phyloP scores from a whole-genome alignment of 2,888 invertebrate genomes.

The Euclidia mi region DNA sequence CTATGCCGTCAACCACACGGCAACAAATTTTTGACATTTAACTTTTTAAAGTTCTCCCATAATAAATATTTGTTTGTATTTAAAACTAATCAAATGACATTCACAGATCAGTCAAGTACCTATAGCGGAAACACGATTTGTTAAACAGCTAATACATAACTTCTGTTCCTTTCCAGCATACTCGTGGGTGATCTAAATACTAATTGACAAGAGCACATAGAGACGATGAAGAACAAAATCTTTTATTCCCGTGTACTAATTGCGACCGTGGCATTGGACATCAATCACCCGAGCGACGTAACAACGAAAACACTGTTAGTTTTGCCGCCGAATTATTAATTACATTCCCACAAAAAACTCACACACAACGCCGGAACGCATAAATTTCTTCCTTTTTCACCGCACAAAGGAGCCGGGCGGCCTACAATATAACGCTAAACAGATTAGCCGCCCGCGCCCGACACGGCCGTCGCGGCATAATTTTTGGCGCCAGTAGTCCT shows the following conservation, averaged over 20 bases:
- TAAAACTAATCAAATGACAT: no score
- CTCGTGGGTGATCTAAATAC: conserved; percentile 27
- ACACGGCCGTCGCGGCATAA: conserved; percentile 87
- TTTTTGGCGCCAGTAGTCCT: conserved; percentile 90
- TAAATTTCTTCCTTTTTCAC: conserved; percentile 90
- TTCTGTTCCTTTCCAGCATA: not conserved
- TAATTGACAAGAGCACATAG: conserved; percentile 12
- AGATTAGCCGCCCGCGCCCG: conserved; percentile 85
- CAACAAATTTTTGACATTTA: no score
- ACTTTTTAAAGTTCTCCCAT: no score
- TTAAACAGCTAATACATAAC: no score
- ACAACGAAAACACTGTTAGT: conserved; percentile 90
- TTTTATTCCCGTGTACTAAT: conserved; percentile 65
- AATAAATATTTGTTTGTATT: no score
- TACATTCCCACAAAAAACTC: conserved; percentile 89
- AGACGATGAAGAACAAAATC: conserved; percentile 26
- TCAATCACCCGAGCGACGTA: conserved; percentile 82
- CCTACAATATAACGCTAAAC: conserved; percentile 87
- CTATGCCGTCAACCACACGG: no score
- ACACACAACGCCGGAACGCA: conserved; percentile 89
- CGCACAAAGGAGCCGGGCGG: conserved; percentile 86
- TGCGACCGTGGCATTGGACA: conserved; percentile 69
- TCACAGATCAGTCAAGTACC: no score
- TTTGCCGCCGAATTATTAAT: conserved; percentile 91
- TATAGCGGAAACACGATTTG: no score